Conservation (phyloP, 2,113 vertebrate genomes). For the Myotis yumanensis region DNA sequence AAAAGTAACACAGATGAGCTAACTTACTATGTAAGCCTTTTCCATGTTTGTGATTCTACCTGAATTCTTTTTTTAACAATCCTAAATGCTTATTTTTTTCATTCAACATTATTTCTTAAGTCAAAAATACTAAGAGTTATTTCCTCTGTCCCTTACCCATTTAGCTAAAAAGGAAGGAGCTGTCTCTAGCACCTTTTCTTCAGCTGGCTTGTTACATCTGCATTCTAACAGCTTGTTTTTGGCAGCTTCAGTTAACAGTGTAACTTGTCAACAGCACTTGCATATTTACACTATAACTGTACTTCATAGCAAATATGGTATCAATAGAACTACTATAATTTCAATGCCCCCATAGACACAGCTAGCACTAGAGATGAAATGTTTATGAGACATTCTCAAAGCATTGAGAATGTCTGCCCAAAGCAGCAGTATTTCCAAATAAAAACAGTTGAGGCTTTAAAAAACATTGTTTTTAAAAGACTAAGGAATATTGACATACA, state of each 20-base stretch:
- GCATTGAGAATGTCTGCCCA: neutral
- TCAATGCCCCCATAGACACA: conserved; percentile 25
- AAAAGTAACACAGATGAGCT: neutral
- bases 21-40: neutral
- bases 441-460: conserved; percentile 55
- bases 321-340: conserved; percentile 59
- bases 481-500: neutral
- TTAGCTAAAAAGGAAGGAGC: neutral
- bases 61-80: neutral
- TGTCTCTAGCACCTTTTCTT: neutral
- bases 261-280: conserved; percentile 33
- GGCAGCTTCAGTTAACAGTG: neutral
- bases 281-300: conserved; percentile 54
- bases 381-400: conserved; percentile 68
- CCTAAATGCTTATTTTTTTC: neutral
- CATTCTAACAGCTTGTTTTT: neutral
- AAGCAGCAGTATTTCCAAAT: conserved; percentile 63
- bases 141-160: neutral
- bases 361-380: conserved; percentile 67
- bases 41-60: neutral
- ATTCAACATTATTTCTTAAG: neutral
- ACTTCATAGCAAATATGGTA: conserved; percentile 47
- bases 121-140: neutral
- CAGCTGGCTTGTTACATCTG: neutral
- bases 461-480: conserved; percentile 53